phyloP scores from a whole-genome alignment of 2,797 vertebrate genomes.

The Euthynnus affinis region DNA sequence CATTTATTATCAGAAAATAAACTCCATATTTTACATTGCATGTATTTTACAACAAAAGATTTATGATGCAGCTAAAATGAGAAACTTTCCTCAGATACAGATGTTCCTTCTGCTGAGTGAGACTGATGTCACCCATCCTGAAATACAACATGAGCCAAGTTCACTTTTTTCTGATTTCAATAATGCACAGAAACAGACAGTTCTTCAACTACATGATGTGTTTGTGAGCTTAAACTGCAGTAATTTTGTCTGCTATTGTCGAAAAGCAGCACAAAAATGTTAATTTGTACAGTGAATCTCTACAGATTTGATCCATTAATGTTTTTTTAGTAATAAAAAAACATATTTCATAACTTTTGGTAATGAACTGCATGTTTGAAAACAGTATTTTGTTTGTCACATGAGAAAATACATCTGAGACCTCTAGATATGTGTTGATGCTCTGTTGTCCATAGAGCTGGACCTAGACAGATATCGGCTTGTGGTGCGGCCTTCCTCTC shows the following conservation, averaged over 20 bases:
- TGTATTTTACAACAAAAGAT: neutral
- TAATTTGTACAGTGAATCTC: neutral
- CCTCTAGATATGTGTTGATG: constrained; percentile 83
- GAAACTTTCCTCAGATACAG: neutral
- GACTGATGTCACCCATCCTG: neutral
- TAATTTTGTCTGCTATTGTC: neutral
- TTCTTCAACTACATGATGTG: neutral
- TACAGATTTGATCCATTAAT: neutral
- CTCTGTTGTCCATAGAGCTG: constrained; percentile 82
- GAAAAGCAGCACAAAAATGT: neutral
- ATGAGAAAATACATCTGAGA: neutral
- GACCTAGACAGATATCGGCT: constrained; percentile 92
- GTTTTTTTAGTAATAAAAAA: neutral
- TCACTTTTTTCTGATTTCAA: constrained; percentile 5
- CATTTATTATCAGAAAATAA: neutral
- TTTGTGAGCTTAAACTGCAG: neutral
- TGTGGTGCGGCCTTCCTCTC: constrained; percentile 88
- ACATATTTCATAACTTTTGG: neutral
- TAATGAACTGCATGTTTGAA: constrained; percentile 15
- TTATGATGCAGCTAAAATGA: no score
- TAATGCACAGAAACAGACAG: neutral
- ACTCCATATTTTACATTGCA: neutral
- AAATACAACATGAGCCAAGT: neutral
- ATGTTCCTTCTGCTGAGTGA: neutral
- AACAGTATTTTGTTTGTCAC: neutral